A percentile compares a stretch with the other conserved stretches of the same genome.
Evolutionary conservation across 2,797 vertebrate species (phyloP).

Genomic region (Limnodromus scolopaceus): DNA sequence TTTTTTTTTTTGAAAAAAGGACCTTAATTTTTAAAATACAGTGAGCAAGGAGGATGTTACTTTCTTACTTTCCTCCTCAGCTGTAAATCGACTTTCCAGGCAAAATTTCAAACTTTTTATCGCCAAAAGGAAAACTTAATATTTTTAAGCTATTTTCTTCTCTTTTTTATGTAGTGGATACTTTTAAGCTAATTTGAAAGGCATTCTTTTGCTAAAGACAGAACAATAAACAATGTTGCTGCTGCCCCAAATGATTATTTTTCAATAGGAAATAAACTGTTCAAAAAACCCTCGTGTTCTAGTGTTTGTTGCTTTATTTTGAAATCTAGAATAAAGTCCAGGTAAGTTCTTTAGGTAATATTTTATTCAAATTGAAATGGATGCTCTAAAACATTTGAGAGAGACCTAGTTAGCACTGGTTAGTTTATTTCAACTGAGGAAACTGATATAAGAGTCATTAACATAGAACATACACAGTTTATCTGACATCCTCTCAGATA

Average conservation of each 20-base stretch:
- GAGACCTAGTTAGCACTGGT: background rate
- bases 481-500: background rate
- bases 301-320: background rate
- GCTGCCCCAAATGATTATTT: background rate
- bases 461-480: background rate
- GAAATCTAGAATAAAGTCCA: background rate
- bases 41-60: background rate
- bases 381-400: background rate
- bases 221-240: background rate
- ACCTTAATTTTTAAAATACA: background rate
- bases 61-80: background rate
- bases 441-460: background rate
- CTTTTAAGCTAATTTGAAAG: background rate
- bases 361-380: background rate
- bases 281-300: background rate
- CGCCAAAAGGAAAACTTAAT: background rate
- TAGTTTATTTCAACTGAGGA: background rate
- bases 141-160: background rate
- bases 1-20: background rate
- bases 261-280: background rate
- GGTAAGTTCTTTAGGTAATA: background rate
- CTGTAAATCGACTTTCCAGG: background rate
- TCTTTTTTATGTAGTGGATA: background rate
- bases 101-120: background rate
- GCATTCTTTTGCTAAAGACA: background rate